phyloP scores from a whole-genome alignment of 1,140 invertebrate genomes.

The Drosophila simulans region DNA sequence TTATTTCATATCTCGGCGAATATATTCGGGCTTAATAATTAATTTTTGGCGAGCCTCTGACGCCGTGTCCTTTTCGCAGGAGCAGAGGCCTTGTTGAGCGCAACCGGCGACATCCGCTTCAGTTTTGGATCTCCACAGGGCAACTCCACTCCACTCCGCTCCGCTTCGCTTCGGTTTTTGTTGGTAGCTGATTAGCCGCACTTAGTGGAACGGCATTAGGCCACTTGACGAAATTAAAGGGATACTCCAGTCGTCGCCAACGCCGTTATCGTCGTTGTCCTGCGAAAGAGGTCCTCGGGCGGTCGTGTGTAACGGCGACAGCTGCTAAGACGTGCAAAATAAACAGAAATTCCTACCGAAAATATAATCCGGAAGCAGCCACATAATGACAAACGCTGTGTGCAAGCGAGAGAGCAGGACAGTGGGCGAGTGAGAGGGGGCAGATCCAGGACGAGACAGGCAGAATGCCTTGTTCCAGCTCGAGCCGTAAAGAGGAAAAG shows the following conservation, averaged over 20 bases:
- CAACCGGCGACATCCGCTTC: slow-evolving; percentile 71
- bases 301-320: slow-evolving; percentile 68
- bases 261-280: neutral
- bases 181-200: slow-evolving; percentile 76
- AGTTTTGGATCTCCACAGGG: slow-evolving; percentile 65
- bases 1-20: slow-evolving; percentile 57
- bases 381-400: slow-evolving; percentile 74
- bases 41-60: slow-evolving; percentile 57
- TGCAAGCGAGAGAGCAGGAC: slow-evolving; percentile 9
- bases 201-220: slow-evolving; percentile 80
- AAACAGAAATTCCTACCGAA: slow-evolving; percentile 72
- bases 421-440: slow-evolving; percentile 1
- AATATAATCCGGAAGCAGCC: slow-evolving; percentile 80
- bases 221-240: slow-evolving; percentile 79
- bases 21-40: slow-evolving; percentile 71
- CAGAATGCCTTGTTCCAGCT: slow-evolving; percentile 42
- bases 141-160: neutral
- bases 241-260: slow-evolving; percentile 20
- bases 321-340: slow-evolving; percentile 75
- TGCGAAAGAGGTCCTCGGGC: slow-evolving; percentile 18
- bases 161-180: slow-evolving; percentile 19
- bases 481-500: slow-evolving; percentile 31
- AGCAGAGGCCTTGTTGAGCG: slow-evolving; percentile 49
- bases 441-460: slow-evolving; percentile 36
- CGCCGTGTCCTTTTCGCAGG: slow-evolving; percentile 12